These are phyloP conservation scores for Gallinago nigripennis DNA, from an alignment of 2,797 vertebrate genomes.

Conservation along the genomic window DNA sequence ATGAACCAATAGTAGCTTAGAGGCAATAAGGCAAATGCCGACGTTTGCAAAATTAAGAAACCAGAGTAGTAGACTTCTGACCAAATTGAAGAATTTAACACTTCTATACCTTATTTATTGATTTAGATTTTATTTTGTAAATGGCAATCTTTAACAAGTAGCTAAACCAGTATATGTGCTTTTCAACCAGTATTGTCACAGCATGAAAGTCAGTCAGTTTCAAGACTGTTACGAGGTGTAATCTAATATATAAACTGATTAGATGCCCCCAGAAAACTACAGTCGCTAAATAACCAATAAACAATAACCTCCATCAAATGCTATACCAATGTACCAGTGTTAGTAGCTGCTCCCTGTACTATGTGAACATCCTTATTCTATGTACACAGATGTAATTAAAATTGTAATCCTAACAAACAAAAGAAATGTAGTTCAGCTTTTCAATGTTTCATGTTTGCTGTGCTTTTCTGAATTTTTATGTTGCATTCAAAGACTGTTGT, in stretches of 20 bases:
- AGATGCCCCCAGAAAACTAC: slow-evolving; percentile 82
- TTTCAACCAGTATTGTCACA: slow-evolving; percentile 78
- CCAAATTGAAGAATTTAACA: slow-evolving; percentile 76
- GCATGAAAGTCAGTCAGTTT: slow-evolving; percentile 82
- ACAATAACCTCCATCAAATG: slow-evolving; percentile 87
- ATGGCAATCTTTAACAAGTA: slow-evolving; percentile 75
- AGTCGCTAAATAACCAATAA: slow-evolving; percentile 86
- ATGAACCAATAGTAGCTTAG: slow-evolving; percentile 66
- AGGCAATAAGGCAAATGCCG: slow-evolving; percentile 74
- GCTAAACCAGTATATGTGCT: slow-evolving; percentile 77
- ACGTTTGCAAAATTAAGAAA: slow-evolving; percentile 59
- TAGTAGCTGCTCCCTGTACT: slow-evolving; percentile 93
- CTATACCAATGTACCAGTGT: slow-evolving; percentile 94
- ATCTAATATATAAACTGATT: slow-evolving; percentile 88
- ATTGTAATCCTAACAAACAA: slow-evolving; percentile 97
- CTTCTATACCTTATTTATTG: slow-evolving; percentile 71
- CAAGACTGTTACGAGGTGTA: slow-evolving; percentile 86
- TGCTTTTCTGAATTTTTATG: slow-evolving; percentile 86
- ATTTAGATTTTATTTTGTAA: slow-evolving; percentile 73
- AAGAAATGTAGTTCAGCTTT: slow-evolving; percentile 93
- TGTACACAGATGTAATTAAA: slow-evolving; percentile 99
- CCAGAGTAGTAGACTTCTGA: slow-evolving; percentile 74
- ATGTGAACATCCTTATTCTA: slow-evolving; percentile 95
- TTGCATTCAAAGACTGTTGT: slow-evolving; percentile 87
- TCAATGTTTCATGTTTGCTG: slow-evolving; percentile 94